Conservation (phyloP, 2,888 invertebrate genomes). For the Lasioglossum zephyrum region DNA sequence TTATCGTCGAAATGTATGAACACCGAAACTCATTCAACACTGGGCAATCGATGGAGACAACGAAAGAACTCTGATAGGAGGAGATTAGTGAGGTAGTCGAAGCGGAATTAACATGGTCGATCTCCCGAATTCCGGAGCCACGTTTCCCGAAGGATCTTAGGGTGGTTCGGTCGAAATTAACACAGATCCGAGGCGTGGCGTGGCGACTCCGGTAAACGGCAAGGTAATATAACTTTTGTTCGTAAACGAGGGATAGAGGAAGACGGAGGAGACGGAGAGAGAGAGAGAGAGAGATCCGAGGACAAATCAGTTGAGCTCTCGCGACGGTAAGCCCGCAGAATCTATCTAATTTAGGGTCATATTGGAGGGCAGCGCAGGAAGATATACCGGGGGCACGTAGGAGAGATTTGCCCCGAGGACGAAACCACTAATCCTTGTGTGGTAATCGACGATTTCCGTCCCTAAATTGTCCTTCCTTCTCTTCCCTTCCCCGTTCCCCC, state of each 20-base stretch:
- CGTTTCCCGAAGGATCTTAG: constrained; percentile 5
- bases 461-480: constrained; percentile 63
- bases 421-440: constrained; percentile 77
- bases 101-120: constrained; percentile 6
- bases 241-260: constrained; percentile 16
- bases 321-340: constrained; percentile 64
- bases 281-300: constrained; percentile 31
- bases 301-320: constrained; percentile 63
- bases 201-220: constrained; percentile 28
- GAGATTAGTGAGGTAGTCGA: neutral
- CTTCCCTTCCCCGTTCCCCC: neutral
- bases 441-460: constrained; percentile 80
- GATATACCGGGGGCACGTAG: constrained; percentile 63
- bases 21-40: too few relatives aligned
- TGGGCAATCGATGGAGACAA: too few relatives aligned
- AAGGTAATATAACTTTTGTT: constrained; percentile 49
- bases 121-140: constrained; percentile 12
- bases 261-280: neutral
- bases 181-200: constrained; percentile 25
- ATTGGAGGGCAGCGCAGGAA: constrained; percentile 58
- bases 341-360: constrained; percentile 70
- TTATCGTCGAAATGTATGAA: too few relatives aligned
- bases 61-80: too few relatives aligned
- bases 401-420: constrained; percentile 69
- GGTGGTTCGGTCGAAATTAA: constrained; percentile 39